Percentiles rank a stretch among this genome's conserved stretches.
phyloP scores from a whole-genome alignment of 2,888 invertebrate genomes.

The Mesorhabditis belari region DNA sequence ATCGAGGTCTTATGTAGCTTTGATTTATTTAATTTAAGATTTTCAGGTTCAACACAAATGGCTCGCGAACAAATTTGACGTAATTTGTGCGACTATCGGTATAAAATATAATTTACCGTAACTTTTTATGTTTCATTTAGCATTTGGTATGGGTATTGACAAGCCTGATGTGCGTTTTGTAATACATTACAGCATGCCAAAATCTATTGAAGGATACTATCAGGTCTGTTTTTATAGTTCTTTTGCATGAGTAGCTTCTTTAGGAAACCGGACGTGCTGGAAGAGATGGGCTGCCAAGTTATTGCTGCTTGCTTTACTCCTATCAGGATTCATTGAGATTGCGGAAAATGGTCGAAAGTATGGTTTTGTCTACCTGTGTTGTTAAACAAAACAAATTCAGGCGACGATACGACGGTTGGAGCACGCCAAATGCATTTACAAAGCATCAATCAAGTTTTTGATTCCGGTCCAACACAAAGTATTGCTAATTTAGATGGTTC shows the following conservation, averaged over 20 bases:
- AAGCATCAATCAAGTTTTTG: conserved; percentile 81
- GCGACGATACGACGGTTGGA: conserved; percentile 51
- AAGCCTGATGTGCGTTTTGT: conserved; percentile 88
- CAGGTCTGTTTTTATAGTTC: too few species aligned
- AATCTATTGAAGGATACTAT: conserved; percentile 59
- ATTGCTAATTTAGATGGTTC: conserved; percentile 37
- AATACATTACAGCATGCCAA: conserved; percentile 60
- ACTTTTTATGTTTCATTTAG: conserved; percentile 19
- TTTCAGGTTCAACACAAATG: conserved; percentile 28
- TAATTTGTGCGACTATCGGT: conserved; percentile 82
- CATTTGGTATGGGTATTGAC: conserved; percentile 81
- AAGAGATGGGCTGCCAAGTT: conserved; percentile 76
- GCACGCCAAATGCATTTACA: conserved; percentile 69
- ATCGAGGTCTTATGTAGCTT: conserved; percentile 12
- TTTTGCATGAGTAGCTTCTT: too few species aligned
- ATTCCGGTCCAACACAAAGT: too few species aligned
- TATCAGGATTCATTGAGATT: conserved; percentile 68
- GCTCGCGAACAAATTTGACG: conserved; percentile 53
- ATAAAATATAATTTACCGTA: too few species aligned
- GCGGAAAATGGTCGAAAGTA: conserved; percentile 67
- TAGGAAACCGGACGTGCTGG: conserved; percentile 88
- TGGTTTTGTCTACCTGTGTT: too few species aligned
- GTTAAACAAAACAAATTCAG: conserved; percentile 11
- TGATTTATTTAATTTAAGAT: background rate
- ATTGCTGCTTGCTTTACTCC: conserved; percentile 80